Evolutionary conservation across 2,797 vertebrate species (phyloP), one percentile per base, ranked within the genome.

Genomic region (Capromys pilorides): DNA sequence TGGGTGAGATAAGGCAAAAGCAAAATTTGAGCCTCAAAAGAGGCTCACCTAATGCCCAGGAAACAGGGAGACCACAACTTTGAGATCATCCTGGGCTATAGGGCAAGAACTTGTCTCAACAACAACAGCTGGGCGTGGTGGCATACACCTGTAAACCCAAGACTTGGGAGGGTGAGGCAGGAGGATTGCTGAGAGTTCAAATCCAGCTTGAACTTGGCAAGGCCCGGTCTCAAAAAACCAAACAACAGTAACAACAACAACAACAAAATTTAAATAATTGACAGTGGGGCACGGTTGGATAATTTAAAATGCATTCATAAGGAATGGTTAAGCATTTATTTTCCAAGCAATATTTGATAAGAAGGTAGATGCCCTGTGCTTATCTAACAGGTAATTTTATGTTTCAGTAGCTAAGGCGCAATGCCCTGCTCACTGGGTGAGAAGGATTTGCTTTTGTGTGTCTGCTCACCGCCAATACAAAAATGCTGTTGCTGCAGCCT

Each of bases 381-480:
- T 82, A 85, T 71, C 73, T 90, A 57, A 79, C 18, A 73, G 24
- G 39, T 83, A 90, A 62, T 79, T 93, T 82, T 57, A 18, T 39
- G 54, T 88, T 82, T 89, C 77, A 61, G 57, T 45, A 90, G 59
- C 18, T 62, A 79, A 92, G 78, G 59, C 22, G 51, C 91, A 86
- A 94, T 16, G 39, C 73, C 31, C 11, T 86, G 83, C 99, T 99
- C 99, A 99, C 98, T 99, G 98, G 97, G 96, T 98, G 98, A 98
- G 98, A 98, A 98, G 0, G 82, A 98, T 83, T 93, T 95, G 83
- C 95, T 97, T 98, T 97, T 95, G 95, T 97, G 96, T 96, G 95
- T 96, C 97, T 95, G 95, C 85, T 96, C 98, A 98, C 98, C 98
- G 98, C 98, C 98, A 98, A 98, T 94, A 98, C 45, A 98, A 98